phyloP scores from a whole-genome alignment of 1,140 invertebrate species.

The Linepithema humile region DNA sequence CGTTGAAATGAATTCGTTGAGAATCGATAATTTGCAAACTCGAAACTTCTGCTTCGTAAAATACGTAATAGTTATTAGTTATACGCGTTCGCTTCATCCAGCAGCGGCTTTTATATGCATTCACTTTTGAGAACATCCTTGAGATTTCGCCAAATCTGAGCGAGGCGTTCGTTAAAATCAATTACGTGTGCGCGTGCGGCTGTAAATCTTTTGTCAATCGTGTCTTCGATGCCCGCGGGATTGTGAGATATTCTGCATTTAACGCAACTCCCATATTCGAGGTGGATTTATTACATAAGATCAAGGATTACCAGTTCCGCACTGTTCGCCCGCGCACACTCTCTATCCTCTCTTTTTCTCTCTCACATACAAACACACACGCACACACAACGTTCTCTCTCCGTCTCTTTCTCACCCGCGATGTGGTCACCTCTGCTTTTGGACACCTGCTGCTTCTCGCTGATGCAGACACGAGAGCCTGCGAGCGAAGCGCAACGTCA shows the following conservation, averaged over 20 bases:
- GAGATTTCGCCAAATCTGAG: constrained; percentile 35
- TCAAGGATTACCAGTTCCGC: constrained; percentile 54
- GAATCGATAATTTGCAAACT: no score
- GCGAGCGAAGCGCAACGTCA: constrained; percentile 41
- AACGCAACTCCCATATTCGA: constrained; percentile 39
- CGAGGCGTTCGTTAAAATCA: constrained; percentile 42
- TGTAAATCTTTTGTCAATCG: constrained; percentile 31
- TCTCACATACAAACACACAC: neutral
- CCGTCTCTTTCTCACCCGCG: neutral
- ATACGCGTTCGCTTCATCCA: no score
- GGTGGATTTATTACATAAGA: constrained; percentile 49
- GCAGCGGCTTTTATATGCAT: neutral
- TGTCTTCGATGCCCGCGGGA: neutral
- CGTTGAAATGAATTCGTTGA: no score
- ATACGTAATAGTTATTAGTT: no score
- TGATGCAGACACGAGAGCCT: constrained; percentile 43
- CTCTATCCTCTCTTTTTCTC: neutral
- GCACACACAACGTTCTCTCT: neutral
- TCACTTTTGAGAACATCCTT: constrained; percentile 35
- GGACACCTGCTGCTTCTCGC: constrained; percentile 57
- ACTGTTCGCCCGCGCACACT: neutral
- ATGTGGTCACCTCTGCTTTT: constrained; percentile 52
- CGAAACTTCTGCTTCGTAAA: no score
- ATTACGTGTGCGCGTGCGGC: constrained; percentile 21
- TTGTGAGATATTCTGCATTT: constrained; percentile 29